Base-by-base conservation (phyloP, 2,888 invertebrate genomes). In the Caenorhabditis sp. region DNA sequence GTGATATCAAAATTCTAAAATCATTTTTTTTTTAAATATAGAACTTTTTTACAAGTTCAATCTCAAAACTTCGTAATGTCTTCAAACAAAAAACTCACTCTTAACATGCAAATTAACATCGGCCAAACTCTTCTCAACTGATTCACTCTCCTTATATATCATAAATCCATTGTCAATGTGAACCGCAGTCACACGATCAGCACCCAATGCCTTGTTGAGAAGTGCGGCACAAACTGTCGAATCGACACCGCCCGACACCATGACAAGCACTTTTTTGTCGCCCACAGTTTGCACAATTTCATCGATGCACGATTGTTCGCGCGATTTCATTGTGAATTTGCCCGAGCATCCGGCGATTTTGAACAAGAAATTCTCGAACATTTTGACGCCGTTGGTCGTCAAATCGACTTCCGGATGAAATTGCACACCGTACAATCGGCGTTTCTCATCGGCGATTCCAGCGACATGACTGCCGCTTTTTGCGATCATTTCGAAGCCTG, bases 101-200 rank as follows among this genome's bases (percentile, higher is more conserved):
- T 82, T 68, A 49, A 85, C 78, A 17, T 77, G 68, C 51, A 86
- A 66, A 19, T 82, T 70, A 31, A 85, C 65, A 10, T 73, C 77
- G 21, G 77, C 76, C 21, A 86, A 77, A 51, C 83, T 82, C 23
- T 70, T 67, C 49, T 84, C 78, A n/a, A 97, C 97, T 84, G 93
- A 92, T 61, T 92, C 91, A 85, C 95, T 95, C 89, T 99, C 99
- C 84, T 94, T 67, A 23, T 59, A 64, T 49, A 81, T 92, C 96
- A 99, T 96, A 89, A 97, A 99, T 63, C 99, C 99, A 89, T 99
- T 97, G 89, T 99, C 97, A 84, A 99, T 94, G 90, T 99, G 97
- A 78, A 97, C 91, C 31, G 97, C 97, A 86, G 97, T 94, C 69
- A 99, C 90, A 24, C 91, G 89, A 89, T 93, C 92, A 3, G 81